Percentiles rank a stretch among this genome's conserved stretches.
phyloP scores from a whole-genome alignment of 1,140 invertebrate species.

The Zaprionus ornatus region DNA sequence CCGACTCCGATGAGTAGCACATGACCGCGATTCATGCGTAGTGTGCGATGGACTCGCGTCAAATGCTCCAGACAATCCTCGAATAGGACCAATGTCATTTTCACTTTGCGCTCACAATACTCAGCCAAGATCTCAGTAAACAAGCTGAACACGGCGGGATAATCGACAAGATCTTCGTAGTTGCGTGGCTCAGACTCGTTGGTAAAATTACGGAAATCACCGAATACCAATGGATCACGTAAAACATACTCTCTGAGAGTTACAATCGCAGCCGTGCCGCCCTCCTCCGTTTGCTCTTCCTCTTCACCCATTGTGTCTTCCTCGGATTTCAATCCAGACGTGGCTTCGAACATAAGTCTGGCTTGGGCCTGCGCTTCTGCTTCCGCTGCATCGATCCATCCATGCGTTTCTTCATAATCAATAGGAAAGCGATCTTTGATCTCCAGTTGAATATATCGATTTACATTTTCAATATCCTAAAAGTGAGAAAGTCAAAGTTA shows the following conservation, averaged over 20 bases:
- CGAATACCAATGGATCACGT: constrained; percentile 93
- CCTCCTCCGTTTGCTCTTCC: constrained; percentile 47
- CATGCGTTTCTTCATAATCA: constrained; percentile 64
- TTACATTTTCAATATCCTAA: constrained; percentile 70
- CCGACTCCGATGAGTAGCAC: constrained; percentile 93
- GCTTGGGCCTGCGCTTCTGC: constrained; percentile 64
- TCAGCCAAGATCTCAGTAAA: constrained; percentile 95
- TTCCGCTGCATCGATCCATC: constrained; percentile 64
- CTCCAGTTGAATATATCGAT: constrained; percentile 84
- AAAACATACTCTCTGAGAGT: constrained; percentile 85
- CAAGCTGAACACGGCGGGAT: constrained; percentile 92
- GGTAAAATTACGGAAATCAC: constrained; percentile 93
- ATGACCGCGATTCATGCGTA: constrained; percentile 93
- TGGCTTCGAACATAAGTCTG: constrained; percentile 48
- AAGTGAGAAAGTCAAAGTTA: neutral
- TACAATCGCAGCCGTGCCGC: constrained; percentile 41
- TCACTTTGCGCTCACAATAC: constrained; percentile 89
- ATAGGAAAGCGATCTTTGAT: constrained; percentile 84
- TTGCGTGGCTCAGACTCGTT: constrained; percentile 90
- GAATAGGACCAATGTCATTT: constrained; percentile 93
- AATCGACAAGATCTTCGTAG: constrained; percentile 96
- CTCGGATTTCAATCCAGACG: constrained; percentile 19
- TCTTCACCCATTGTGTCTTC: constrained; percentile 64
- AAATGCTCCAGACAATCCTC: constrained; percentile 95
- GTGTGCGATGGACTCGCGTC: constrained; percentile 91